phyloP scores from a whole-genome alignment of 2,797 vertebrate species.

The Galago senegalensis region DNA sequence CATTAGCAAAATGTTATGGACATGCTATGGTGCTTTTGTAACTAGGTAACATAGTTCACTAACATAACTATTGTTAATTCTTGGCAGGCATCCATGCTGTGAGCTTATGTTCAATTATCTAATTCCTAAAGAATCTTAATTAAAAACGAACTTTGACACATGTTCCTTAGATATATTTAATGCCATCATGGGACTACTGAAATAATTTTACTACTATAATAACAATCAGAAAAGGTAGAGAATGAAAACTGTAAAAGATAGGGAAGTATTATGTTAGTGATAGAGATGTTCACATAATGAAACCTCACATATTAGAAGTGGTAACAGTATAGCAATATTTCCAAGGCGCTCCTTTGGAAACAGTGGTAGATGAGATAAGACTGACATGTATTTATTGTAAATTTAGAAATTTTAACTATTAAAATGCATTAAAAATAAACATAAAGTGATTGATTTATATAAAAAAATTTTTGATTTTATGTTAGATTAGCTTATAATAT shows the following conservation, averaged over 20 bases:
- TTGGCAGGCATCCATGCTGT: constrained; percentile 73
- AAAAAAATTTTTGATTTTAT: constrained; percentile 17
- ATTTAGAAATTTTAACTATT: constrained; percentile 32
- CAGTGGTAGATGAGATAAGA: neutral
- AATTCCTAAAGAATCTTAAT: constrained; percentile 81
- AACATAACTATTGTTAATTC: constrained; percentile 74
- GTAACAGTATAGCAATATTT: neutral
- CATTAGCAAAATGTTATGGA: constrained; percentile 64
- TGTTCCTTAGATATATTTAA: constrained; percentile 65
- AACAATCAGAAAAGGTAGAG: constrained; percentile 37
- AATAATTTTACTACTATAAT: constrained; percentile 37
- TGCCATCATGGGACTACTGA: constrained; percentile 53
- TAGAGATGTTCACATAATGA: neutral
- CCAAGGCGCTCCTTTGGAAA: neutral
- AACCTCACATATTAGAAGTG: neutral
- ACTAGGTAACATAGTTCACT: constrained; percentile 78
- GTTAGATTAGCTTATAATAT: neutral
- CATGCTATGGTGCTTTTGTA: constrained; percentile 70
- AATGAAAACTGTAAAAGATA: neutral
- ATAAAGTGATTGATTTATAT: neutral
- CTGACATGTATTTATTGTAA: neutral
- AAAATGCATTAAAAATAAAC: neutral
- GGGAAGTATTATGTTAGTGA: neutral
- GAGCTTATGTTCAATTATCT: constrained; percentile 77
- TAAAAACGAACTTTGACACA: constrained; percentile 70